A percentile compares a stretch with the other conserved stretches of the same genome.
phyloP scores from a whole-genome alignment of 2,113 vertebrate species.

The Pagrus major region DNA sequence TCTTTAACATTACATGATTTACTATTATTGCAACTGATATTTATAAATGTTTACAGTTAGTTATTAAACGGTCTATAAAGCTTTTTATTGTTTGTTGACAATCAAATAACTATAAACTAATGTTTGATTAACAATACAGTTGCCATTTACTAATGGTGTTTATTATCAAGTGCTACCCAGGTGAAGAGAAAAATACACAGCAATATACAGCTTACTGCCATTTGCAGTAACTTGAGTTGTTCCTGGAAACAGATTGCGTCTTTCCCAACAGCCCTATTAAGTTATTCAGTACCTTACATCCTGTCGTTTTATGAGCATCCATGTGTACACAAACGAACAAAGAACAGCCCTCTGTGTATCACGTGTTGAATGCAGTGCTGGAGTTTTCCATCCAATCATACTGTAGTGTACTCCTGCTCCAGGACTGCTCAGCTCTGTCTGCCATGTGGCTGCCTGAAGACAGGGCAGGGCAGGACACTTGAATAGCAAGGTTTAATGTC shows the following conservation, averaged over 20 bases:
- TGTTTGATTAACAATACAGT: too few relatives aligned
- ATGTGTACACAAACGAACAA: conserved; percentile 2
- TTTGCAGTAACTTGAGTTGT: not conserved
- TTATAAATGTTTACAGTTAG: too few relatives aligned
- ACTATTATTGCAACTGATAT: too few relatives aligned
- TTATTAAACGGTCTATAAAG: too few relatives aligned
- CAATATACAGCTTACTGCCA: not conserved
- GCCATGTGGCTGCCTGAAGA: not conserved
- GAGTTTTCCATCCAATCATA: not conserved
- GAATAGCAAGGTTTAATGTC: not conserved
- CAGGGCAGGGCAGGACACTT: not conserved
- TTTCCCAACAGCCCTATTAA: not conserved
- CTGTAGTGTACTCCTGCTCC: not conserved
- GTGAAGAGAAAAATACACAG: not conserved
- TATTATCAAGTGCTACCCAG: too few relatives aligned
- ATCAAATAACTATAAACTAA: too few relatives aligned
- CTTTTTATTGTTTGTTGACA: too few relatives aligned
- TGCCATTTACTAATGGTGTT: too few relatives aligned
- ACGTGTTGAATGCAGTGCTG: not conserved
- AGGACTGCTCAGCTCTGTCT: not conserved
- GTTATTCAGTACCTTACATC: not conserved
- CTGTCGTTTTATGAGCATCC: not conserved
- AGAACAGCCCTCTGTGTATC: not conserved
- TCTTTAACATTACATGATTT: too few relatives aligned
- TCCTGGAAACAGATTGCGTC: not conserved